Base-by-base conservation (phyloP, 2,797 vertebrate species). In the Alauda arvensis region DNA sequence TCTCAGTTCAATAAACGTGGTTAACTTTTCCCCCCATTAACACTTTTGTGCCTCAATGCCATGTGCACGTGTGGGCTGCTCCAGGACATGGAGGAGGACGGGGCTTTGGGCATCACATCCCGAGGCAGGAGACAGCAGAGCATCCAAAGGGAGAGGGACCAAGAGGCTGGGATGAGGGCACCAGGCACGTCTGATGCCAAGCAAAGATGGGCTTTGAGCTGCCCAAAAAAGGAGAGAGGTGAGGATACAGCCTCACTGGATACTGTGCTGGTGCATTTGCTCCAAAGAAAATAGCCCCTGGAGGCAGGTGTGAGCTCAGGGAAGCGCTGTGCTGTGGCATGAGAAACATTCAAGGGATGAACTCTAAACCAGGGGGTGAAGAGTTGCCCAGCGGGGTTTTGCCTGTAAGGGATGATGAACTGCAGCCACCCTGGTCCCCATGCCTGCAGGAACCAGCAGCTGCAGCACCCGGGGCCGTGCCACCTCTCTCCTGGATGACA, bases 11-110 rank as follows among this genome's bases (percentile, higher is more conserved):
- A 62, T 93, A 85, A 95, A 87, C 0, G 69, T 29, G 46, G 61
- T 91, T 92, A 93, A 85, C 85, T 83, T 61, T 37, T 67, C 70
- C 68, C 83, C 84, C 60, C 37, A 49, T 84, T 88, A 94, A 91
- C 8, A 48, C 31, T 34, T 77, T 39, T 83, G 45, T 82, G 83
- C 83, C 39, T 66, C 4, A 18, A 7, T 3, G 23, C 24, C 1
- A 1, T 1, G 40, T 1, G 12, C 19, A 19, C 0, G 8, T 9
- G 10, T 12, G 6, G 24, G 62, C 48, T 40, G 77, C 59, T 68
- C 53, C 59, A 12, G 33, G 82, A 80, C 57, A 16, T 0, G 4
- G n/a, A 18, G 31, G 33, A 31, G 45, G 48, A 66, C 0, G 1
- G 8, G 28, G 28, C 42, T 45, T 25, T 0, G 13, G 61, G 68